Evolutionary conservation across 1,140 invertebrate species (phyloP).

Genomic region (Trichoplusia ni): DNA sequence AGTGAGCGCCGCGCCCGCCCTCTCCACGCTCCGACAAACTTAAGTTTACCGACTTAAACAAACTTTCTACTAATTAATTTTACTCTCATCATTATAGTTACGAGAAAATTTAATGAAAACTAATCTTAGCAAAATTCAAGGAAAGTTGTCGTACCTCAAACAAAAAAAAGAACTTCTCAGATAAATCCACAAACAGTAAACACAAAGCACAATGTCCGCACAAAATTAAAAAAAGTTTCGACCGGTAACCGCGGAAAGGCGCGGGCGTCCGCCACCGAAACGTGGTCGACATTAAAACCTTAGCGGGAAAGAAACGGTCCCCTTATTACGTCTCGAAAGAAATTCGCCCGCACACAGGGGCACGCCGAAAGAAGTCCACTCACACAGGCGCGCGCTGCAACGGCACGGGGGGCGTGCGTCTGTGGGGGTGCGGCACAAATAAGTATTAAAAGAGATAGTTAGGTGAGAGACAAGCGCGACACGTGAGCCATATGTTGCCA

Average conservation of each 20-base stretch:
- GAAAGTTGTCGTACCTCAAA: slow-evolving; percentile 40
- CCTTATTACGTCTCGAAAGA: slow-evolving; percentile 82
- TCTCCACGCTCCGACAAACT: slow-evolving; percentile 31
- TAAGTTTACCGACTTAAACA: slow-evolving; percentile 57
- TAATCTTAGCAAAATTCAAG: slow-evolving; percentile 40
- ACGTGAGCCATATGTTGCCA: slow-evolving; percentile 46
- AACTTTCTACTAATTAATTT: slow-evolving; percentile 73
- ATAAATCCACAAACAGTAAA: slow-evolving; percentile 28
- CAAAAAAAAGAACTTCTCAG: slow-evolving; percentile 35
- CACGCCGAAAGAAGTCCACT: slow-evolving; percentile 74
- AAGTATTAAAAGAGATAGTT: slow-evolving; percentile 80
- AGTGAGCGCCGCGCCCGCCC: slow-evolving; percentile 42
- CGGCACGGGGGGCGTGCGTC: slow-evolving; percentile 53
- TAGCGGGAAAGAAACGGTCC: slow-evolving; percentile 80
- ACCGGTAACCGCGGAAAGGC: slow-evolving; percentile 67
- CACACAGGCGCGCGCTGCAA: slow-evolving; percentile 61
- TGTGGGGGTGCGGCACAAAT: slow-evolving; percentile 70
- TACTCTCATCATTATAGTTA: slow-evolving; percentile 34
- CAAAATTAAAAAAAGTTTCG: slow-evolving; percentile 64
- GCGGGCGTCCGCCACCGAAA: slow-evolving; percentile 77
- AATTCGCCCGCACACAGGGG: slow-evolving; percentile 77
- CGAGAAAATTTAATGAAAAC: background rate
- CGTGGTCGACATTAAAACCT: slow-evolving; percentile 81
- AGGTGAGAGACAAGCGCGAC: slow-evolving; percentile 59
- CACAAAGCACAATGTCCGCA: slow-evolving; percentile 56